These are phyloP conservation scores for Eupeodes corollae DNA, from an alignment of 1,140 invertebrate genomes.

Conservation along the genomic window DNA sequence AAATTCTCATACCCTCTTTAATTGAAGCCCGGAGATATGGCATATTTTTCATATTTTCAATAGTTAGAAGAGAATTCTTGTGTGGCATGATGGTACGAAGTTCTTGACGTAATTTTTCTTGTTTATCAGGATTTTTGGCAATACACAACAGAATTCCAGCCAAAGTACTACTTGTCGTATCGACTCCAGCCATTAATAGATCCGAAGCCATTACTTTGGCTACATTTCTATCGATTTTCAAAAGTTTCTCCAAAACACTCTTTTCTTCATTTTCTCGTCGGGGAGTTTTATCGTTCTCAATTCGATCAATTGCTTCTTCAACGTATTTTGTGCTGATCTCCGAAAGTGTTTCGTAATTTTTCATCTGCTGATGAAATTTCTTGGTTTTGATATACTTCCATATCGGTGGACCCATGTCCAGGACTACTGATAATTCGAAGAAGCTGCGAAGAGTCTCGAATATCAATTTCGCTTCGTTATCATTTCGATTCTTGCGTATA, in stretches of 20 bases:
- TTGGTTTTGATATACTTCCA: slow-evolving; percentile 50
- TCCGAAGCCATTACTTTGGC: slow-evolving; percentile 55
- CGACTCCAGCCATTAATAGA: slow-evolving; percentile 60
- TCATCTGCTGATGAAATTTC: slow-evolving; percentile 44
- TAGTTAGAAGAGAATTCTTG: slow-evolving; percentile 41
- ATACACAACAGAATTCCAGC: slow-evolving; percentile 20
- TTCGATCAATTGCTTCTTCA: slow-evolving; percentile 6
- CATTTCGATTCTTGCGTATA: neutral
- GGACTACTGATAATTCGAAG: slow-evolving; percentile 13
- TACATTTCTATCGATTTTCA: slow-evolving; percentile 45
- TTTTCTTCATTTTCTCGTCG: slow-evolving; percentile 8
- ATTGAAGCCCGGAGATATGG: slow-evolving; percentile 53
- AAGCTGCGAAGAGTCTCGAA: slow-evolving; percentile 8
- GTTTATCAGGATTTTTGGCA: slow-evolving; percentile 40
- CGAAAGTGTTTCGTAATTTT: slow-evolving; percentile 23
- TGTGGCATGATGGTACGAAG: slow-evolving; percentile 39
- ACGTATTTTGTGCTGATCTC: slow-evolving; percentile 12
- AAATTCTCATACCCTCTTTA: slow-evolving; percentile 49
- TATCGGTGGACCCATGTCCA: slow-evolving; percentile 50
- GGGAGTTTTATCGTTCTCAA: slow-evolving; percentile 7
- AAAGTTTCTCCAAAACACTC: slow-evolving; percentile 47
- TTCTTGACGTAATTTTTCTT: slow-evolving; percentile 46
- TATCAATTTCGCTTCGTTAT: slow-evolving; percentile 2
- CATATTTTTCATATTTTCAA: slow-evolving; percentile 42
- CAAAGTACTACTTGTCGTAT: slow-evolving; percentile 45